Conservation (phyloP, 2,113 vertebrate genomes). For the Xenopus borealis region DNA sequence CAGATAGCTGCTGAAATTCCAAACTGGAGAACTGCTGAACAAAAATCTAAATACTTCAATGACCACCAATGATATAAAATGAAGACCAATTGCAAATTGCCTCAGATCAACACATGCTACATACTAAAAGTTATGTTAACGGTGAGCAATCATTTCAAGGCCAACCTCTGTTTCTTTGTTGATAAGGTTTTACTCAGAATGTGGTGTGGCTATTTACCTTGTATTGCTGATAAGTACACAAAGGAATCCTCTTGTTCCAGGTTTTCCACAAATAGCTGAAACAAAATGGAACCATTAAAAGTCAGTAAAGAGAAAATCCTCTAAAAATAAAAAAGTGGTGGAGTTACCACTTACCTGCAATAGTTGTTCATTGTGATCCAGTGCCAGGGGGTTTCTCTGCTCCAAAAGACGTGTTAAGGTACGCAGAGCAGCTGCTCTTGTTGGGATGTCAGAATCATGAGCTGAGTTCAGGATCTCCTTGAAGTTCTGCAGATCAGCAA, state of each 20-base stretch:
- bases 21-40: no score
- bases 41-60: no score
- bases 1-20: no score
- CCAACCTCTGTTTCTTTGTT: no score
- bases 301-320: neutral
- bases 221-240: conserved; percentile 95
- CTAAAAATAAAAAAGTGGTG: accelerated
- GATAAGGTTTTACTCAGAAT: no score
- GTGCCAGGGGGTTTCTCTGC: conserved; percentile 54
- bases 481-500: accelerated
- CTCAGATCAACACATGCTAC: no score
- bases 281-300: conserved; percentile 14
- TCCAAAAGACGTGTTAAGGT: conserved; percentile 65
- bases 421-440: conserved; percentile 75
- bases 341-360: conserved; percentile 66
- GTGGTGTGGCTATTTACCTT: conserved; percentile 69
- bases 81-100: no score
- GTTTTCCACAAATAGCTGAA: conserved; percentile 88
- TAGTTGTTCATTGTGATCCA: conserved; percentile 72
- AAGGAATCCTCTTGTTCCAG: conserved; percentile 88
- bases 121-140: no score
- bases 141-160: no score
- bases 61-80: no score
- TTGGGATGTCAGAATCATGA: conserved; percentile 78
- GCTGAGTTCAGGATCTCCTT: conserved; percentile 71